These are phyloP conservation scores for Scolopax rusticola DNA, from an alignment of 2,797 vertebrate species.

Conservation along the genomic window DNA sequence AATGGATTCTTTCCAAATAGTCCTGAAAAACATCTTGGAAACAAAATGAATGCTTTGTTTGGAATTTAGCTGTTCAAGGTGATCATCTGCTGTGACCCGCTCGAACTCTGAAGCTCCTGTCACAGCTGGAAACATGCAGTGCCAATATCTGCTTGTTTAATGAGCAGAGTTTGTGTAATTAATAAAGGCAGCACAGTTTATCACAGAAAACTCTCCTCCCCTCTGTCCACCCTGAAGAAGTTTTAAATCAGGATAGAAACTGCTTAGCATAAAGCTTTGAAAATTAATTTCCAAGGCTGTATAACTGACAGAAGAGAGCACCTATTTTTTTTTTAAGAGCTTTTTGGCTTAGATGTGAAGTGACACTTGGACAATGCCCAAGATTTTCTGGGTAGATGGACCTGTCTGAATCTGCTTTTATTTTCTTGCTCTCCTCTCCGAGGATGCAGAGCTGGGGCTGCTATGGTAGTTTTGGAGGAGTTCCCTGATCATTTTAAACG, in stretches of 20 bases:
- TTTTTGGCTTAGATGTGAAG: background rate
- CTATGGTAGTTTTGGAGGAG: background rate
- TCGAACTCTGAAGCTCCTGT: background rate
- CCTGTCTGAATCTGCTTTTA: background rate
- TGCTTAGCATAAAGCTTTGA: background rate
- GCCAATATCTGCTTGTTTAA: background rate
- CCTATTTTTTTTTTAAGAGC: background rate
- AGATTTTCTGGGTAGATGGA: background rate
- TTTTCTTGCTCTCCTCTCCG: background rate
- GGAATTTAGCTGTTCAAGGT: slow-evolving; percentile 23
- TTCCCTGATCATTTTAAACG: background rate
- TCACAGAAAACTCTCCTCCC: background rate
- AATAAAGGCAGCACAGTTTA: background rate
- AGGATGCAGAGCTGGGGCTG: background rate
- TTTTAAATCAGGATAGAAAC: background rate
- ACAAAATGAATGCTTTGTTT: background rate
- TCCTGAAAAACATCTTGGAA: slow-evolving; percentile 20
- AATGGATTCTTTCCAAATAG: background rate
- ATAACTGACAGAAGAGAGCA: background rate
- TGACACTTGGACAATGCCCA: background rate
- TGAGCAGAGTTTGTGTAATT: background rate
- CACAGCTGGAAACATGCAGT: background rate
- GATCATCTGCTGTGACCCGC: background rate
- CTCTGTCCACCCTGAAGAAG: background rate
- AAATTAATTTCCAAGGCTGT: background rate